phyloP scores from a whole-genome alignment of 1,140 invertebrate species.

The Solenopsis fugax region DNA sequence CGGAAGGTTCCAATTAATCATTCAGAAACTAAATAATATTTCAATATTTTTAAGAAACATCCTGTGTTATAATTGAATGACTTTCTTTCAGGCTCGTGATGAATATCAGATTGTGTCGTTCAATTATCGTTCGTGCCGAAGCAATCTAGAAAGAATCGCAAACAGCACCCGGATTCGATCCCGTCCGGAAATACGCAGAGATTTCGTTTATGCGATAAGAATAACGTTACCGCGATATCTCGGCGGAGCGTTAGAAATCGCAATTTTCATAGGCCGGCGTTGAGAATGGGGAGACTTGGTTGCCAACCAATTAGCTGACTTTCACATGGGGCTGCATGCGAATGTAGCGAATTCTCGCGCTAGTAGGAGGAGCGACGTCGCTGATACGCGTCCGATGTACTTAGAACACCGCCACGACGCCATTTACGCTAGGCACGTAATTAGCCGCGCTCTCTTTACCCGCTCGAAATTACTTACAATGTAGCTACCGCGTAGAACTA shows the following conservation, averaged over 20 bases:
- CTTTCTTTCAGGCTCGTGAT: slow-evolving; percentile 6
- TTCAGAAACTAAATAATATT: background rate
- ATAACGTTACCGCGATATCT: slow-evolving; percentile 34
- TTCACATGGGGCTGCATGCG: slow-evolving; percentile 55
- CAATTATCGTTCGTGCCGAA: slow-evolving; percentile 41
- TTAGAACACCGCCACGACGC: slow-evolving; percentile 62
- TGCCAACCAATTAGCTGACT: slow-evolving; percentile 62
- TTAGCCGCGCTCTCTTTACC: slow-evolving; percentile 66
- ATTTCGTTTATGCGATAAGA: slow-evolving; percentile 39
- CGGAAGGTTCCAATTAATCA: background rate
- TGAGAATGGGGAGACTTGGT: slow-evolving; percentile 60
- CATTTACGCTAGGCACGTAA: slow-evolving; percentile 69
- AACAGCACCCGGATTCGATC: slow-evolving; percentile 14
- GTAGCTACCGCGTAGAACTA: slow-evolving; percentile 69
- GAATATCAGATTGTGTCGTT: slow-evolving; percentile 22
- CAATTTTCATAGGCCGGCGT: slow-evolving; percentile 57
- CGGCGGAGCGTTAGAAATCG: slow-evolving; percentile 49
- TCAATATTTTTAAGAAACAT: background rate
- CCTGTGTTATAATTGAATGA: background rate
- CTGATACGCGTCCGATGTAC: slow-evolving; percentile 66
- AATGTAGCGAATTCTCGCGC: slow-evolving; percentile 61
- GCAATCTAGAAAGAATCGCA: slow-evolving; percentile 30
- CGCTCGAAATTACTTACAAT: slow-evolving; percentile 70
- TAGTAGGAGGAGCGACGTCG: slow-evolving; percentile 56
- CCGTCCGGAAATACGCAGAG: slow-evolving; percentile 29